Evolutionary conservation across 2,797 vertebrate species (phyloP), one percentile per base, ranked within the genome.

Genomic region (Syngnathus acus): DNA sequence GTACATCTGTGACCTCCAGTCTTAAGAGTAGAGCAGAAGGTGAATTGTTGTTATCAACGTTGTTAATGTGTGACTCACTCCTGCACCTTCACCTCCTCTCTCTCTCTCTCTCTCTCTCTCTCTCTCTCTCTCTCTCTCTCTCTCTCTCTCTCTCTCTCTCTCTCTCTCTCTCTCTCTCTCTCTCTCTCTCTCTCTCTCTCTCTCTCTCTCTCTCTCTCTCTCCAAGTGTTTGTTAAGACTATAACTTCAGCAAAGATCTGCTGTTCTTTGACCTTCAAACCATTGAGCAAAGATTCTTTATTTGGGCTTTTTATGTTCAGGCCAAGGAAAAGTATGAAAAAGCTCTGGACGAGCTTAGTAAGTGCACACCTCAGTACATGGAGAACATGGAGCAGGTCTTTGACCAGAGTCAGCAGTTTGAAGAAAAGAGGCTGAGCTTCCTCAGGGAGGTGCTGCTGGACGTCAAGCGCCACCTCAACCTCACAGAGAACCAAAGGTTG

Each of bases 361-460:
- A 93, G 70, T 93, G 91, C 78, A 97, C 94, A 0, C 95, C 96
- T 0, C 93, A 93, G 84, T 99, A 99, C 87, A 95, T 93, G 68
- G 96, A 99, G 73, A 93, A 91, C 89, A 98, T 98, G 97, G 96
- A 97, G 87, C 90, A 90, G 80, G 94, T 98, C 82, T 99, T 99
- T 0, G 93, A 94, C 62, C 94, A 94, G 84, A 95, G 95, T 82
- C 97, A 99, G 92, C 94, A 98, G 83, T 95, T 98, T 37, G 97
- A 99, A 72, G 95, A 98, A 71, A 98, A 94, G 87, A 93, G 97
- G 70, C 88, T 99, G 82, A 90, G 86, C 83, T 99, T 99, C 90
- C 86, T 98, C 76, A 93, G 91, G 78, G 96, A 99, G 80, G 91
- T 95, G 81, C 91, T 99, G 66, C 75, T 97, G 87, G 97, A 98